phyloP scores from a whole-genome alignment of 2,888 invertebrate genomes.

The Trissonchulus latispiculum region DNA sequence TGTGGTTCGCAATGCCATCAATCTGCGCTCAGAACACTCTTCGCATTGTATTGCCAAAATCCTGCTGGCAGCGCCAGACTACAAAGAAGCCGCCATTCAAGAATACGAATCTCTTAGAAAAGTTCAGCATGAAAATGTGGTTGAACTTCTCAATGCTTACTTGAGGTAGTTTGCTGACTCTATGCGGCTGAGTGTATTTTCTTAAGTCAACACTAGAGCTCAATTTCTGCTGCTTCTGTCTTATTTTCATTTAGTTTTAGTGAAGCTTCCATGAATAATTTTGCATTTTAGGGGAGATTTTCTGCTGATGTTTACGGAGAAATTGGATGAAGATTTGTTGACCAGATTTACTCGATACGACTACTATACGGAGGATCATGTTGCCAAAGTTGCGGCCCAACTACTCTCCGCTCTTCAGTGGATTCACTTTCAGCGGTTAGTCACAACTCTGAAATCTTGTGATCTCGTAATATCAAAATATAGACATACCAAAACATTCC shows the following conservation, averaged over 20 bases:
- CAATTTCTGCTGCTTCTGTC: no score
- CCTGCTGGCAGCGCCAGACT: constrained; percentile 45
- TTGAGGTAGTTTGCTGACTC: no score
- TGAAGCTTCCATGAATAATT: neutral
- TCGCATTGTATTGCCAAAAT: constrained; percentile 73
- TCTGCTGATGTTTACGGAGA: constrained; percentile 48
- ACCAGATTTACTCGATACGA: constrained; percentile 79
- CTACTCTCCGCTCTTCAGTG: constrained; percentile 81
- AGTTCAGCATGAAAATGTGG: constrained; percentile 76
- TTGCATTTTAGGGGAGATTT: constrained; percentile 47
- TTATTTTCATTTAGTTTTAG: neutral
- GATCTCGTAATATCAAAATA: no score
- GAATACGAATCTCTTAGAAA: constrained; percentile 75
- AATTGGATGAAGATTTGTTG: constrained; percentile 61
- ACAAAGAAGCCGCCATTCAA: constrained; percentile 53
- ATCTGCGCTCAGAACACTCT: constrained; percentile 57
- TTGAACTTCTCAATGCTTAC: constrained; percentile 51
- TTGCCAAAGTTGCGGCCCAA: constrained; percentile 74
- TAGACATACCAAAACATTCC: no score
- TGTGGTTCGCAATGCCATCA: constrained; percentile 64
- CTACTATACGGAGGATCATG: constrained; percentile 83
- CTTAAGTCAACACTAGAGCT: no score
- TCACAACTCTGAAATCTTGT: no score
- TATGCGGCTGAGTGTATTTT: no score
- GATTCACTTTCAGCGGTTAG: constrained; percentile 82